These are phyloP conservation scores for Ailurus styani DNA, from an alignment of 2,113 vertebrate genomes.

Conservation along the genomic window DNA sequence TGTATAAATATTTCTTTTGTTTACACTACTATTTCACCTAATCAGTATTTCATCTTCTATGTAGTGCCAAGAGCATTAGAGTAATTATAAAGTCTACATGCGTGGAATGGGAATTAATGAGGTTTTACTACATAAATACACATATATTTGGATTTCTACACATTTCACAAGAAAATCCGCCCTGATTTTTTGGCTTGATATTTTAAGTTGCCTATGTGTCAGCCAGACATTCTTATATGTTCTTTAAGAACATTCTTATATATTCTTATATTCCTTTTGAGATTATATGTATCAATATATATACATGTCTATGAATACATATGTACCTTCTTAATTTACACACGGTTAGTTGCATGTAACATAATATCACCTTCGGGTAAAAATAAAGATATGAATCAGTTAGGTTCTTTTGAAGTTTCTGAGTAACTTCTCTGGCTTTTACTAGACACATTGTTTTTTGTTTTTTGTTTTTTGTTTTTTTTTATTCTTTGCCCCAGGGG, in stretches of 20 bases:
- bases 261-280: slow-evolving; percentile 26
- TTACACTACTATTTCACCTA: slow-evolving; percentile 29
- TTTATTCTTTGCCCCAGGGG: no score
- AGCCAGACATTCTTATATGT: background rate
- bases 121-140: slow-evolving; percentile 42
- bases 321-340: background rate
- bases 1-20: slow-evolving; percentile 48
- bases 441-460: background rate
- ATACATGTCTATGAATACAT: background rate
- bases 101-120: background rate
- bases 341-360: background rate
- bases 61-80: slow-evolving; percentile 13
- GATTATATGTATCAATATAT: background rate
- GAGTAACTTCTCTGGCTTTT: background rate
- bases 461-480: no score
- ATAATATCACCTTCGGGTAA: background rate
- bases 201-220: slow-evolving; percentile 4
- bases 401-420: background rate
- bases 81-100: slow-evolving; percentile 44
- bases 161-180: background rate
- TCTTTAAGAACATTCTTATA: background rate
- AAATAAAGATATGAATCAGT: slow-evolving; percentile 2
- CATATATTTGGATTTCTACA: background rate
- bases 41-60: slow-evolving; percentile 28
- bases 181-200: background rate